Evolutionary conservation across 1,140 invertebrate species (phyloP), one percentile per base, ranked within the genome.

Genomic region (Hycleus cichorii): DNA sequence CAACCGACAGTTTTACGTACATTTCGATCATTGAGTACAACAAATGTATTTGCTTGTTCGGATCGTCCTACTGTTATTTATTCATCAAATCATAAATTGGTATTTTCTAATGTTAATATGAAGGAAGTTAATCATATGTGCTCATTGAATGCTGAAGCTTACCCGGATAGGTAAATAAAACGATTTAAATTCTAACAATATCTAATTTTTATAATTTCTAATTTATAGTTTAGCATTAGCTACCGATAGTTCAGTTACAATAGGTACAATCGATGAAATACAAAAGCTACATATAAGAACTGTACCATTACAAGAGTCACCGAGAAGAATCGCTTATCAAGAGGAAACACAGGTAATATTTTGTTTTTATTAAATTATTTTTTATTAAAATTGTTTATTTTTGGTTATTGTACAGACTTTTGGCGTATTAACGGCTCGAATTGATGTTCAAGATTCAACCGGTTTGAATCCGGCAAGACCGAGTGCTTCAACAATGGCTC

Each of bases 111-210:
- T 79, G 97, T 99, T 1, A 99, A 99, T 77, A 78, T 99, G 8
- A 94, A 95, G 73, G 93, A 98, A 77, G 96, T 99, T 0, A 94
- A 93, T 70, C 93, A 98, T 70, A 98, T 99, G 94, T 99, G 96
- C 76, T 94, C 94, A 0, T 74, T 98, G 1, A 96, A 98, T 76
- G 90, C 95, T 0, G 86, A 92, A 69, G 89, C 91, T 0, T 98
- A 97, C 78, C 90, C 92, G 0, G 93, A 97, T 73, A 93, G 87
- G 84, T 87, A 62, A 65, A 62, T 59, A 38, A 39, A 25, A 11
- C 42, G 7, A 10, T 54, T 46, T 46, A 18, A 18, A 18, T 18
- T 18, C 0, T 18, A 18, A 18, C 2, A 18, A 18, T 18, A 18
- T 18, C 18, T 18, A 18, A 18, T 18, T 18, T 18, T 18, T 18